phyloP scores from a whole-genome alignment of 64 coral and sea anemone species.

The Montipora cactus region DNA sequence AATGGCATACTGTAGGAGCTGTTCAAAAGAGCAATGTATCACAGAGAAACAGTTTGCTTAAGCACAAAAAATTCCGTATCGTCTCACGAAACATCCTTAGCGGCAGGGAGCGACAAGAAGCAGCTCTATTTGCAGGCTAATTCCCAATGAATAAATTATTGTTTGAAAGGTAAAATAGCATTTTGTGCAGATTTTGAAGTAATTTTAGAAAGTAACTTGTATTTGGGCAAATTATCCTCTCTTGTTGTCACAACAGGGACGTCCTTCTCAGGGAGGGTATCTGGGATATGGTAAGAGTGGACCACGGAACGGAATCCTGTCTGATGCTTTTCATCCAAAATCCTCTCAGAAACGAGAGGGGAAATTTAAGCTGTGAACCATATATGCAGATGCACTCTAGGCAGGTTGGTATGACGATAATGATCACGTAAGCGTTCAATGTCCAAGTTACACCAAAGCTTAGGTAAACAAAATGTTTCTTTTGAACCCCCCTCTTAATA shows the following conservation, averaged over 20 bases:
- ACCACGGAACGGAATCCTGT: slow-evolving; percentile 64
- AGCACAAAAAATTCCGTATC: slow-evolving; percentile 21
- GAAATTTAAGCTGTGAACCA: slow-evolving; percentile 59
- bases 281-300: slow-evolving; percentile 63
- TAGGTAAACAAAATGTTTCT: background rate
- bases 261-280: slow-evolving; percentile 55
- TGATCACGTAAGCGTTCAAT: background rate
- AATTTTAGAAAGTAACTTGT: slow-evolving; percentile 15
- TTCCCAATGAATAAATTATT: background rate
- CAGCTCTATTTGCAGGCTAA: too few relatives aligned
- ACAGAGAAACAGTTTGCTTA: slow-evolving; percentile 10
- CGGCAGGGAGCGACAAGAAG: background rate
- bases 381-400: slow-evolving; percentile 73
- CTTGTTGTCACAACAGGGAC: slow-evolving; percentile 42
- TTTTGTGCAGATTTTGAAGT: slow-evolving; percentile 6
- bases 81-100: background rate
- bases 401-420: slow-evolving; percentile 48
- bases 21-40: slow-evolving; percentile 7
- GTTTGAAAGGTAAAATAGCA: slow-evolving; percentile 26
- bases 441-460: background rate
- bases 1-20: slow-evolving; percentile 20
- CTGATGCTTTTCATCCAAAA: slow-evolving; percentile 60
- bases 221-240: slow-evolving; percentile 9
- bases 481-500: too few relatives aligned
- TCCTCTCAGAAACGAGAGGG: slow-evolving; percentile 58